Conservation (phyloP, 2,113 vertebrate genomes). For the Megalops atlanticus region DNA sequence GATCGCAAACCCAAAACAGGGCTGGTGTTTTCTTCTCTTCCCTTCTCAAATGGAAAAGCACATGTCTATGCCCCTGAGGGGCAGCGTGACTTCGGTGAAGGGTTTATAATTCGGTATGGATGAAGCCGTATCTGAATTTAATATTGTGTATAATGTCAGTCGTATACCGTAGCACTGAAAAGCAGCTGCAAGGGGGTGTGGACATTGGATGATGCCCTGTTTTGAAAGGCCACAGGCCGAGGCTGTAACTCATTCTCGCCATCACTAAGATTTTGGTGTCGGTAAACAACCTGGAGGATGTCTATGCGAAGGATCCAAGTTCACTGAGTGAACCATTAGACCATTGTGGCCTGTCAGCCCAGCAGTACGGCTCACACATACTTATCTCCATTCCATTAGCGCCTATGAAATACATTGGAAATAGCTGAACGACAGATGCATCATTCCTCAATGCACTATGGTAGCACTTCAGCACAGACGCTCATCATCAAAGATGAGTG, state of each 20-base stretch:
- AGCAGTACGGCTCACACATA: not conserved
- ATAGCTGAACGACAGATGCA: not conserved
- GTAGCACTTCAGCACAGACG: not conserved
- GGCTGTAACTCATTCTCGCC: not conserved
- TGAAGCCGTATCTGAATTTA: conserved; percentile 43
- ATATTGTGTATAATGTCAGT: conserved; percentile 40
- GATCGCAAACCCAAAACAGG: conserved; percentile 40
- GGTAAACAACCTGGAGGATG: not conserved
- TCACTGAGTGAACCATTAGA: not conserved
- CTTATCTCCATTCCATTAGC: not conserved
- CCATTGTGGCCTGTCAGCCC: not conserved
- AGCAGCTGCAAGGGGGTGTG: conserved; percentile 4
- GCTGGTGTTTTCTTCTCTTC: conserved; percentile 30
- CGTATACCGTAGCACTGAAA: conserved; percentile 32
- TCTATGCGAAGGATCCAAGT: not conserved
- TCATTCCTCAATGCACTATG: not conserved
- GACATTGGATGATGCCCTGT: conserved; percentile 16
- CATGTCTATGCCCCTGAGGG: conserved; percentile 24
- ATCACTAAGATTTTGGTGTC: not conserved
- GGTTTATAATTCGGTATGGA: conserved; percentile 32
- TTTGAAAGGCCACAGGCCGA: not conserved
- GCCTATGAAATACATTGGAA: not conserved
- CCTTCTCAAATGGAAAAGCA: conserved; percentile 29
- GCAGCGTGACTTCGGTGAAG: conserved; percentile 39
- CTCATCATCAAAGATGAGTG: not conserved